Percentiles rank a stretch among this genome's conserved stretches.
phyloP scores from a whole-genome alignment of 2,113 vertebrate species.

The Microtus ochrogaster region DNA sequence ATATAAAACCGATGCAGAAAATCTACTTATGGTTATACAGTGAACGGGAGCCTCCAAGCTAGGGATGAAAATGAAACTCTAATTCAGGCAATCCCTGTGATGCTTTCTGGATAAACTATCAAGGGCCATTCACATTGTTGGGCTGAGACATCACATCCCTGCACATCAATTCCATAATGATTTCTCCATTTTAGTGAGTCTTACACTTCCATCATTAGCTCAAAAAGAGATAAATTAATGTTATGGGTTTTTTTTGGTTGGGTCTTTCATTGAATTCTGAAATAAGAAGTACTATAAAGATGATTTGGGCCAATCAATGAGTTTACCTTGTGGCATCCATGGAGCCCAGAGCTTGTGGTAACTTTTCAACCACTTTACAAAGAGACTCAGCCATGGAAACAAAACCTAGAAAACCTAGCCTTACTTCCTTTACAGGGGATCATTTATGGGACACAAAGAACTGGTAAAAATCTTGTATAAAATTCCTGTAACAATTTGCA shows the following conservation, averaged over 20 bases:
- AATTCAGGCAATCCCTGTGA: slow-evolving; percentile 5
- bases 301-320: background rate
- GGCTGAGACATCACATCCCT: background rate
- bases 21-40: background rate
- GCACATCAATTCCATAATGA: background rate
- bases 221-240: background rate
- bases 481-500: background rate
- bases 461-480: background rate
- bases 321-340: background rate
- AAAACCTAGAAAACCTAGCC: background rate
- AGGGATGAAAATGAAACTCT: slow-evolving; percentile 21
- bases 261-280: slow-evolving; percentile 24
- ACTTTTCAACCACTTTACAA: background rate
- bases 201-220: slow-evolving; percentile 1
- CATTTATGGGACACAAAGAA: background rate
- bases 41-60: background rate
- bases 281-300: background rate
- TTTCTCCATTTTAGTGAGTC: slow-evolving; percentile 14
- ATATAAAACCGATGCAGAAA: slow-evolving; percentile 25
- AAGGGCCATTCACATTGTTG: background rate
- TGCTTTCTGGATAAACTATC: slow-evolving; percentile 10
- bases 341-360: background rate
- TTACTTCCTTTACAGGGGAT: background rate
- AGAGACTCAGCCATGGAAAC: background rate
- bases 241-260: background rate